Evolutionary conservation across 2,113 vertebrate genomes (phyloP).

Genomic region (Microcebus jonahi): DNA sequence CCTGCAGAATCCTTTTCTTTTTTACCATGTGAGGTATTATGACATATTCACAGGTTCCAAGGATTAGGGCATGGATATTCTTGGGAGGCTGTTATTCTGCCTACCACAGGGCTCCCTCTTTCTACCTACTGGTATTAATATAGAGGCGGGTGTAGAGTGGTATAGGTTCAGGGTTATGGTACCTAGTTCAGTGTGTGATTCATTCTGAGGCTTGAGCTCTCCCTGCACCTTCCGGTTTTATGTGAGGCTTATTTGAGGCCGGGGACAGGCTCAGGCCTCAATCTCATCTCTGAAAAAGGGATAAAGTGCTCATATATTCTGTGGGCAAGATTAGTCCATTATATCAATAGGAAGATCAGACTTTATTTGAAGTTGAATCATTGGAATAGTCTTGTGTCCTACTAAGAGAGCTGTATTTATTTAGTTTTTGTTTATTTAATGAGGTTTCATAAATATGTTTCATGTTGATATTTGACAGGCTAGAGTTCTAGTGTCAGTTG

Average conservation of each 20-base stretch:
- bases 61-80: background rate
- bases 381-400: background rate
- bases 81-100: background rate
- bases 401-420: conserved; percentile 22
- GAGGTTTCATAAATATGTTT: background rate
- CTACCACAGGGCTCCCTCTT: background rate
- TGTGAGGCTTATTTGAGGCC: background rate
- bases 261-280: background rate
- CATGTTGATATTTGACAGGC: background rate
- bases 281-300: background rate
- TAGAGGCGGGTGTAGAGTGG: background rate
- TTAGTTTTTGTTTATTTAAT: conserved; percentile 31
- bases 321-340: background rate
- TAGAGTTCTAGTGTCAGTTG: conserved; percentile 5
- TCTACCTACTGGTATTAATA: background rate
- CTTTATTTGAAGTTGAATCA: conserved; percentile 6
- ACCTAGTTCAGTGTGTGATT: background rate
- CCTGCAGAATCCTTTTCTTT: background rate
- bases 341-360: background rate
- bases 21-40: background rate
- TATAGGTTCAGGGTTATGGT: background rate
- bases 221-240: background rate
- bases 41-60: background rate
- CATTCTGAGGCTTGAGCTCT: background rate
- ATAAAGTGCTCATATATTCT: background rate